phyloP scores from a whole-genome alignment of 2,797 vertebrate species.

The Clarias fuscus region DNA sequence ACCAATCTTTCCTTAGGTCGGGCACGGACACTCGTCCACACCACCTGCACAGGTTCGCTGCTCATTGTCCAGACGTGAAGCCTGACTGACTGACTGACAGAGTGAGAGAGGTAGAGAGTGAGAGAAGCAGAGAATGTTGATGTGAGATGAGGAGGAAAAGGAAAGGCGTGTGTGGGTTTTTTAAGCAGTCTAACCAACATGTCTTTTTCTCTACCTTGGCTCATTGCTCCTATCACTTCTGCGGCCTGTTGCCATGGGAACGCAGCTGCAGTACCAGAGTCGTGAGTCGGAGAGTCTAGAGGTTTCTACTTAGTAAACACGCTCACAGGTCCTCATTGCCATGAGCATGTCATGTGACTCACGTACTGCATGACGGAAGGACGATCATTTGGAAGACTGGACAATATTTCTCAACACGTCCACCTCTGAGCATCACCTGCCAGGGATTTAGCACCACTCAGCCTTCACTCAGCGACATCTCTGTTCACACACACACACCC shows the following conservation, averaged over 20 bases:
- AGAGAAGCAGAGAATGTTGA: background rate
- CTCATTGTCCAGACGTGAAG: background rate
- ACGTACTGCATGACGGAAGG: constrained; percentile 17
- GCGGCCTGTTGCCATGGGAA: constrained; percentile 57
- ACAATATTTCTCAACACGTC: background rate
- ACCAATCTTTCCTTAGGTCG: background rate
- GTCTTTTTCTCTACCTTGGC: constrained; percentile 49
- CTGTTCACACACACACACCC: background rate
- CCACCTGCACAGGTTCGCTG: background rate
- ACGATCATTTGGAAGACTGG: constrained; percentile 11
- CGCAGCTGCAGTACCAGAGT: constrained; percentile 56
- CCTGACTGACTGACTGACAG: constrained; percentile 19
- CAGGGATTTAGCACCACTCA: background rate
- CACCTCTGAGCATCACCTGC: background rate
- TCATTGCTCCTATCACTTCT: constrained; percentile 54
- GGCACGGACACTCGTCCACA: background rate
- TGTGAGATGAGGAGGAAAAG: background rate
- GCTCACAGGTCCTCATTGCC: constrained; percentile 44
- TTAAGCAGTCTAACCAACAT: constrained; percentile 38
- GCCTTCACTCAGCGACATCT: background rate
- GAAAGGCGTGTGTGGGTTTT: constrained; percentile 21
- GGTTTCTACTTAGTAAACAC: constrained; percentile 58
- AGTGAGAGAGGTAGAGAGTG: background rate
- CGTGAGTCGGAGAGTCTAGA: constrained; percentile 53
- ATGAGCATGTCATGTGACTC: constrained; percentile 42